Evolutionary conservation across 2,113 vertebrate species (phyloP).

Genomic region (Crotalus helleri): DNA sequence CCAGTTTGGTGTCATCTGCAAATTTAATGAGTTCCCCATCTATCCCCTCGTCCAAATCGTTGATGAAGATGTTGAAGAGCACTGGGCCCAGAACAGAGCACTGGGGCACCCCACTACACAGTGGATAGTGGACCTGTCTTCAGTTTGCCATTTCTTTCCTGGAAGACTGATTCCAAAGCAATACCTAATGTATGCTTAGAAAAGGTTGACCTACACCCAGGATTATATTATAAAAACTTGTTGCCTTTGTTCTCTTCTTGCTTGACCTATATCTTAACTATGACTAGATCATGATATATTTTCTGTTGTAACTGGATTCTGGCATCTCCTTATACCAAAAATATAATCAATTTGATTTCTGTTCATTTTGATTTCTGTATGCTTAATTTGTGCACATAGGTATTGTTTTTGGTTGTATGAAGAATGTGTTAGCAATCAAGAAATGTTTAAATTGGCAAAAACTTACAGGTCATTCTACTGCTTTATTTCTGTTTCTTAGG

Average conservation of each 20-base stretch:
- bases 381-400: neutral
- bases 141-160: neutral
- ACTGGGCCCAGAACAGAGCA: too few species aligned
- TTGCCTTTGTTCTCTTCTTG: neutral
- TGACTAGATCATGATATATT: neutral
- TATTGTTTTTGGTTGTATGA: neutral
- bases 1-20: too few species aligned
- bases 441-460: neutral
- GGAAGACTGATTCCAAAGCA: neutral
- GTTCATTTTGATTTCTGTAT: neutral
- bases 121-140: neutral
- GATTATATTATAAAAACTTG: neutral
- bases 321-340: neutral
- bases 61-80: too few species aligned
- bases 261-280: neutral
- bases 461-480: neutral
- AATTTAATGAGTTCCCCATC: too few species aligned
- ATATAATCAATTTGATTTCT: neutral
- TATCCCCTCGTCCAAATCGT: too few species aligned
- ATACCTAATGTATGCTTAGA: neutral
- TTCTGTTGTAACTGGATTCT: neutral
- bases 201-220: neutral
- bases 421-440: neutral
- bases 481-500: neutral
- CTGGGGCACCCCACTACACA: too few species aligned